Evolutionary conservation across 1,140 invertebrate species (phyloP).

Genomic region (Drosophila sp.): DNA sequence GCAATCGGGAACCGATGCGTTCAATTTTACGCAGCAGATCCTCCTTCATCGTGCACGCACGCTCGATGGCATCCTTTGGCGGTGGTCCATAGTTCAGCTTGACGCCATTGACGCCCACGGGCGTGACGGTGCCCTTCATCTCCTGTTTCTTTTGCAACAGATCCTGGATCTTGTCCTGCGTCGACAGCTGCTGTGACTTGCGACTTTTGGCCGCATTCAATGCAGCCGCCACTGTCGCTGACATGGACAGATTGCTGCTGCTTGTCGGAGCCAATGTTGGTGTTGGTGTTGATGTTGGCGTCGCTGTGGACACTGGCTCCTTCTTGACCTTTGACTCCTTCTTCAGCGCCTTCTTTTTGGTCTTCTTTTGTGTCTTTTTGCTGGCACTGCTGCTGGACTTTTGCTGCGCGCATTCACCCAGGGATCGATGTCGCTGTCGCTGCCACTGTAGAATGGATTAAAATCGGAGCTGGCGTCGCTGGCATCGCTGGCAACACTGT

Average conservation of each 20-base stretch:
- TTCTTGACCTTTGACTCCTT: constrained; percentile 85
- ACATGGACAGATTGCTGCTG: constrained; percentile 45
- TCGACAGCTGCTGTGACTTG: constrained; percentile 87
- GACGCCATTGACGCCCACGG: constrained; percentile 80
- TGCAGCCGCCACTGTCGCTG: constrained; percentile 58
- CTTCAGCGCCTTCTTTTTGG: constrained; percentile 86
- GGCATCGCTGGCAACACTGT: constrained; percentile 59
- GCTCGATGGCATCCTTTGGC: constrained; percentile 92
- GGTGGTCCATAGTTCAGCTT: constrained; percentile 86
- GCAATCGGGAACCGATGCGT: constrained; percentile 93
- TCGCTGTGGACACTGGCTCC: constrained; percentile 21
- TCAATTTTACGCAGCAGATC: constrained; percentile 95
- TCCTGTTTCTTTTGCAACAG: constrained; percentile 87
- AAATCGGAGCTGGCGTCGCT: constrained; percentile 91
- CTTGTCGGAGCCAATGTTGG: not conserved
- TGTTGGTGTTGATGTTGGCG: constrained; percentile 8
- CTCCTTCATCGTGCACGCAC: constrained; percentile 96
- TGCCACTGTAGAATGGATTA: constrained; percentile 95
- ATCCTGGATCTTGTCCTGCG: constrained; percentile 91
- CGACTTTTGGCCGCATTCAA: constrained; percentile 68
- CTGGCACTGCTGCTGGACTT: constrained; percentile 41
- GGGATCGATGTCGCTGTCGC: constrained; percentile 92
- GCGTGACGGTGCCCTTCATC: constrained; percentile 74
- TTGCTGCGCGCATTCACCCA: constrained; percentile 89
- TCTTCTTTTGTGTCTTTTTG: constrained; percentile 66